Evolutionary conservation across 2,797 vertebrate species (phyloP).

Genomic region (Mallotus villosus): DNA sequence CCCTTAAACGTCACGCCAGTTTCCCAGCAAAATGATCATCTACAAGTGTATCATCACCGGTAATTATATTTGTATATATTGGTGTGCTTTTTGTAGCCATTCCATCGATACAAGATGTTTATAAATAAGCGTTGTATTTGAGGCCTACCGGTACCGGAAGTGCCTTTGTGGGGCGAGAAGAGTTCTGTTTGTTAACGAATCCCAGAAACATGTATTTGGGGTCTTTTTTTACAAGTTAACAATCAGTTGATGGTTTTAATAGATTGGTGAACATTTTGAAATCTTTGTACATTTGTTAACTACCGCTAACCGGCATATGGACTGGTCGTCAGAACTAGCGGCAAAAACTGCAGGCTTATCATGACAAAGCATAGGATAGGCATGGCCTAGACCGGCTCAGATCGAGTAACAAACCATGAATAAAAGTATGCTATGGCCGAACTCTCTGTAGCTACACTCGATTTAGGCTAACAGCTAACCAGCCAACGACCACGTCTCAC

Average conservation of each 20-base stretch:
- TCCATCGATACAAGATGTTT: not conserved
- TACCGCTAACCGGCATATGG: too few species aligned
- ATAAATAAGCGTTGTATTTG: not conserved
- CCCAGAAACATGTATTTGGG: not conserved
- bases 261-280: not conserved
- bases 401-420: too few species aligned
- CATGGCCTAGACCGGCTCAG: too few species aligned
- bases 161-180: not conserved
- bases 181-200: not conserved
- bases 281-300: too few species aligned
- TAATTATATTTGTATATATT: conserved; percentile 11
- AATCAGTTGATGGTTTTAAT: not conserved
- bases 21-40: conserved; percentile 56
- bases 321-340: too few species aligned
- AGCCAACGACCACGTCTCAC: too few species aligned
- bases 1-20: not conserved
- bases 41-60: conserved; percentile 55
- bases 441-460: too few species aligned
- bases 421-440: too few species aligned
- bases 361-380: too few species aligned
- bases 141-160: conserved; percentile 23
- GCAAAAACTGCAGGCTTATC: too few species aligned
- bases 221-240: not conserved
- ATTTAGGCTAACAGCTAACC: too few species aligned
- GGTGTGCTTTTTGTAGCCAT: rapidly evolving